Evolutionary conservation across 2,888 invertebrate species (phyloP), one percentile per base, ranked within the genome.

Genomic region (Anarsia innoxiella): DNA sequence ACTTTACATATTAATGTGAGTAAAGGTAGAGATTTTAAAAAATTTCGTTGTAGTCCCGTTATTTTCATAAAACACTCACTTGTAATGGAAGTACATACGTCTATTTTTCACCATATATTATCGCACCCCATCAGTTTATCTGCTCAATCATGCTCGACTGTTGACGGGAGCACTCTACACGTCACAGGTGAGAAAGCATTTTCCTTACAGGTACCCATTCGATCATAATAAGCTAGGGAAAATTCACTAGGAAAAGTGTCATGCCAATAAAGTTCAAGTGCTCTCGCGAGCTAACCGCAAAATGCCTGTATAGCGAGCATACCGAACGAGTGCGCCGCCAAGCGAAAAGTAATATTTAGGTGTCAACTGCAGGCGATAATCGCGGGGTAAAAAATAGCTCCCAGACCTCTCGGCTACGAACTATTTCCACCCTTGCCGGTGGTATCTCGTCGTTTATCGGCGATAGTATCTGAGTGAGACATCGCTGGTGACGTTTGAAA

Each of bases 381-480:
- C 79, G 76, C 70, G 69, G 67, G 59, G 68, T 82, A 82, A 83
- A 83, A 83, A 83, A 83, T 83, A 61, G 79, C 65, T 71, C 52
- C 53, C 49, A 51, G 57, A 59, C 57, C 63, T 56, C 53, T 44
- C 45, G 51, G 48, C 52, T 49, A 53, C 46, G 69, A 71, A 80
- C 80, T 80, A 78, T 71, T 73, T 69, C 68, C 76, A 77, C 80
- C 82, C 79, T 79, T 74, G 72, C 72, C 56, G 56, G 49, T 49
- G 57, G 66, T 74, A 76, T 75, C 76, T 70, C 59, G 70, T 60
- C 77, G 77, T 79, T 80, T 80, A 83, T 83, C 83, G 78, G 69
- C 71, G 82, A 79, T 82, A 75, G 79, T 78, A 84, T 84, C 84
- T 77, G 82, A 84, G 83, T 80, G 83, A 84, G 83, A 84, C 84